Percentiles rank a stretch among this genome's conserved stretches.
These are phyloP conservation scores for Phrixothrix hirtus DNA, from an alignment of 2,888 invertebrate genomes.

Conservation along the genomic window DNA sequence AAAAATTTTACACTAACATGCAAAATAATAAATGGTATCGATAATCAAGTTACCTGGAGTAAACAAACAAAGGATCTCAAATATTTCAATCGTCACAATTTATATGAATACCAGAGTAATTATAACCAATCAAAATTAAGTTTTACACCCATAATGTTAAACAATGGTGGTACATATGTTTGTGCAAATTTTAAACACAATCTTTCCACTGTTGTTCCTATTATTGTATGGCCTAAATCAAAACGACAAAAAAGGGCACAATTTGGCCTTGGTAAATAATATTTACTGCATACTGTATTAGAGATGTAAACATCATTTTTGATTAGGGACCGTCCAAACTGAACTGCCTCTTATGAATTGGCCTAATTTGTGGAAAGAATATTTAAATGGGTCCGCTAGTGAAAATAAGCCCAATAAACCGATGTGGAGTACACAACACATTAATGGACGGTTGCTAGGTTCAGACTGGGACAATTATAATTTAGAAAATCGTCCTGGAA, in stretches of 20 bases:
- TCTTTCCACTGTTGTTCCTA: not conserved
- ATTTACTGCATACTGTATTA: too few relatives aligned
- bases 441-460: not conserved
- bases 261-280: not conserved
- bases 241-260: not conserved
- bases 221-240: not conserved
- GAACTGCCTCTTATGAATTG: not conserved
- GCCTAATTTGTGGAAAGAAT: not conserved
- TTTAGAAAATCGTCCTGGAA: slow-evolving; percentile 2
- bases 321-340: not conserved
- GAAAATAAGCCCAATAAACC: not conserved
- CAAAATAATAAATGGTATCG: not conserved
- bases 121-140: not conserved
- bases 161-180: not conserved
- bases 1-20: slow-evolving; percentile 4
- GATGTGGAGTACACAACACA: not conserved
- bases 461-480: not conserved
- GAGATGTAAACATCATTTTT: not conserved
- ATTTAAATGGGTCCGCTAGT: not conserved
- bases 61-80: not conserved
- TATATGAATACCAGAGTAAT: not conserved
- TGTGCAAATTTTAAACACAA: not conserved
- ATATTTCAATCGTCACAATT: too few relatives aligned
- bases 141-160: not conserved
- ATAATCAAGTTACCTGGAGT: slow-evolving; percentile 4